phyloP scores from a whole-genome alignment of 2,888 invertebrate species.

The Nephrotoma appendiculata region DNA sequence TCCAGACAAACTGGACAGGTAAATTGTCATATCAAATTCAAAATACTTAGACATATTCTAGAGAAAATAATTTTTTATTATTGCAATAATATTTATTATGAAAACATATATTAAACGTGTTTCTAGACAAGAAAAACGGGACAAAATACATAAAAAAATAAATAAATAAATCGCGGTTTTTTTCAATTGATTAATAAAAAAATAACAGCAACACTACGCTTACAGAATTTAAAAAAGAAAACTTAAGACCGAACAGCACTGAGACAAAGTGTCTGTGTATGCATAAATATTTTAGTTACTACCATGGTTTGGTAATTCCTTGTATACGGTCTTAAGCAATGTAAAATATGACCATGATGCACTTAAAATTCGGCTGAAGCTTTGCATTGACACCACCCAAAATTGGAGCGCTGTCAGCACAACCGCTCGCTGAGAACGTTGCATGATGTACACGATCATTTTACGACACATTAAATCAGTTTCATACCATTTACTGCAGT shows the following conservation, averaged over 20 bases:
- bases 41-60: not conserved
- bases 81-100: not conserved
- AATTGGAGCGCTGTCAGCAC: not conserved
- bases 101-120: not conserved
- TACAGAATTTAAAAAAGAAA: not conserved
- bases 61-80: not conserved
- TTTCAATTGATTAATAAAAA: not conserved
- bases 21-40: not conserved
- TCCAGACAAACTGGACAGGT: not conserved
- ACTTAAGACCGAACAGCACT: not conserved
- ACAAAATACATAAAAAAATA: not conserved
- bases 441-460: not conserved
- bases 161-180: not conserved
- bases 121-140: not conserved
- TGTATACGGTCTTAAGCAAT: not conserved
- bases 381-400: not conserved
- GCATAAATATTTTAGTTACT: not conserved
- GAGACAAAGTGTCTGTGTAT: not conserved
- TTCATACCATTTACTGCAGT: not conserved
- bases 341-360: slow-evolving; percentile 1
- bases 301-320: not conserved
- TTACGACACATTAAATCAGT: not conserved
- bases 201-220: not conserved
- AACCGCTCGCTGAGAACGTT: not conserved
- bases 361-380: not conserved